These are phyloP conservation scores for Ormia ochracea DNA, from an alignment of 2,888 invertebrate species.

Conservation along the genomic window DNA sequence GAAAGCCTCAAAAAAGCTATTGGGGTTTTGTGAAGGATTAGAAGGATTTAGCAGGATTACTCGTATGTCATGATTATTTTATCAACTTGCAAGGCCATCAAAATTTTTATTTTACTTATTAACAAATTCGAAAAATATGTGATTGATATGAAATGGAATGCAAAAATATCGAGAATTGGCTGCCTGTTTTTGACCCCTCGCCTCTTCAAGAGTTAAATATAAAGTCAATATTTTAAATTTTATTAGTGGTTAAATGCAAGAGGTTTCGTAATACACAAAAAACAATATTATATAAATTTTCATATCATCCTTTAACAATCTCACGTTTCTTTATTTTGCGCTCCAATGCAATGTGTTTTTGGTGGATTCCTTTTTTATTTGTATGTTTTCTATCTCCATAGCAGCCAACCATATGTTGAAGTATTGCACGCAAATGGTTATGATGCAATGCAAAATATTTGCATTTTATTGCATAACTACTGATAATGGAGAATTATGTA, in stretches of 20 bases:
- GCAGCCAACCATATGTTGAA: slow-evolving; percentile 1
- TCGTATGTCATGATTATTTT: too few species aligned
- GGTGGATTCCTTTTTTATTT: background rate
- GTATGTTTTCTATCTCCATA: background rate
- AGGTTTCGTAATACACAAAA: slow-evolving; percentile 15
- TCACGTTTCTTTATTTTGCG: slow-evolving; percentile 47
- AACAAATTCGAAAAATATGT: too few species aligned
- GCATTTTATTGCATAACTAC: slow-evolving; percentile 49
- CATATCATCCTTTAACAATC: slow-evolving; percentile 53
- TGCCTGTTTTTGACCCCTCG: background rate
- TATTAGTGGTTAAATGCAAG: slow-evolving; percentile 45
- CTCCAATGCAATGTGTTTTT: slow-evolving; percentile 1
- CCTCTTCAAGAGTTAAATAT: background rate
- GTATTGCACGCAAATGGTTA: slow-evolving; percentile 9
- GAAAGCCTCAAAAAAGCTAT: too few species aligned
- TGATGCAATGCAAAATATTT: slow-evolving; percentile 45
- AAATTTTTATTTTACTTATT: too few species aligned
- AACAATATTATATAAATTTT: slow-evolving; percentile 9
- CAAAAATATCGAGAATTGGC: background rate
- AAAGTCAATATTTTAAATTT: slow-evolving; percentile 44
- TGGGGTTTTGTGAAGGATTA: too few species aligned
- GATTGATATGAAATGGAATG: too few species aligned
- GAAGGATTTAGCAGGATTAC: too few species aligned
- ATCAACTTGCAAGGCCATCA: too few species aligned
- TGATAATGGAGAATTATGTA: slow-evolving; percentile 27